These are phyloP conservation scores for Scrobipalpa atriplicella DNA, from an alignment of 2,888 invertebrate genomes.

Conservation along the genomic window DNA sequence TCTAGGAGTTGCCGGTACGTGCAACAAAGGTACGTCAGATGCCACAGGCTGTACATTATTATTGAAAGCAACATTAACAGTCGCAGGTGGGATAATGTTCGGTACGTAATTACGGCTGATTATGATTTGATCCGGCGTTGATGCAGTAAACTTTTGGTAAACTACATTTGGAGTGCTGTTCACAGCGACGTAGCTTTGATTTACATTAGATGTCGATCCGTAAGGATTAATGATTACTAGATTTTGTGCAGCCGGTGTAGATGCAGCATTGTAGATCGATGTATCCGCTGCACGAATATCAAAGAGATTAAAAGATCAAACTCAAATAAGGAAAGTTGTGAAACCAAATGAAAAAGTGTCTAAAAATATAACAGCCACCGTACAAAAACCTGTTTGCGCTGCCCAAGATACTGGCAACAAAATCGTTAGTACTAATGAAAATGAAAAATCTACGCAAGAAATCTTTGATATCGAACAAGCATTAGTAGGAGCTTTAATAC, in stretches of 20 bases:
- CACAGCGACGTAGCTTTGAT: constrained; percentile 35
- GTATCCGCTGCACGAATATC: background rate
- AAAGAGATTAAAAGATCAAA: background rate
- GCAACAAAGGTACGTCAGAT: background rate
- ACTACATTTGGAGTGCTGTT: constrained; percentile 1
- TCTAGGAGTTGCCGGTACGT: background rate
- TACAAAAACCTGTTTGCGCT: background rate
- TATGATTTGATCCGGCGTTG: background rate
- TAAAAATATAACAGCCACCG: too few species aligned
- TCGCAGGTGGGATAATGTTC: background rate
- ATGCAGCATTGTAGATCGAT: background rate
- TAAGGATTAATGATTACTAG: too few species aligned
- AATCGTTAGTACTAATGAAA: background rate
- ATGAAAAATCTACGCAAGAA: too few species aligned
- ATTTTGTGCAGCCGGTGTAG: too few species aligned
- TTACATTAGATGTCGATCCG: constrained; percentile 39
- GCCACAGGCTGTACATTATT: background rate
- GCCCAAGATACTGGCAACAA: background rate
- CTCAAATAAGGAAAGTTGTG: background rate
- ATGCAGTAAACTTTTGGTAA: background rate
- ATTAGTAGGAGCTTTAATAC: too few species aligned
- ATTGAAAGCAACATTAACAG: background rate
- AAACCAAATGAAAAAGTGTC: too few species aligned
- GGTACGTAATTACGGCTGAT: background rate
- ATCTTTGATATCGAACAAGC: too few species aligned